Evolutionary conservation across 2,797 vertebrate species (phyloP), one percentile per base, ranked within the genome.

Genomic region (Schizopygopsis malacanthus): DNA sequence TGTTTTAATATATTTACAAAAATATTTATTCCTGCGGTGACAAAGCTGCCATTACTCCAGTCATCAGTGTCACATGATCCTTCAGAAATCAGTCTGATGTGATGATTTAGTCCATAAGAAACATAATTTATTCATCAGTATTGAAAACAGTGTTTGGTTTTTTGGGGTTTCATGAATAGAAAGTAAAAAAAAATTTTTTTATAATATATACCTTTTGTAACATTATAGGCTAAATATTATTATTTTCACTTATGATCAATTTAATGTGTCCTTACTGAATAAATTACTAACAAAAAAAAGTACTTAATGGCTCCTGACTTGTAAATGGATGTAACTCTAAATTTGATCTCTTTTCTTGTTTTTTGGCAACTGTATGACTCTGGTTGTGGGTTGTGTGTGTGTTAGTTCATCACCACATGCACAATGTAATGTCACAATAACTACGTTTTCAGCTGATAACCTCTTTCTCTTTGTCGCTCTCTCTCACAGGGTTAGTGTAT

Each of bases 401-500:
- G n/a, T 63, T 63, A 8, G 22, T 39, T 79, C 39, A 37, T 41
- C 3, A 86, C 89, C 86, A 69, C 85, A 87, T 70, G 25, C 63
- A 13, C 70, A 78, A n/a, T 76, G 15, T 54, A 65, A 41, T 78
- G 59, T 89, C 75, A 72, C 80, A 37, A 85, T 85, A 83, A 72
- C 41, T 82, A 89, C 88, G 85, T 90, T 88, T 80, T 47, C n/a
- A 41, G 0, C n/a, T 81, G 41, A 59, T 82, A 39, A 52, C 75
- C 13, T 73, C 56, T 47, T 8, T 39, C 18, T 89, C 1, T 89
- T 25, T 90, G 11, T 45, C 10, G 4, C 9, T 90, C 25, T 91
- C 71, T 91, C 71, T 92, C 90, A 83, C 90, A 95, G 94, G 91
- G 89, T 90, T 81, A 91, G 93, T 95, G 92, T 92, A 95, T 95